phyloP scores from a whole-genome alignment of 2,797 vertebrate species.

The Mus caroli region DNA sequence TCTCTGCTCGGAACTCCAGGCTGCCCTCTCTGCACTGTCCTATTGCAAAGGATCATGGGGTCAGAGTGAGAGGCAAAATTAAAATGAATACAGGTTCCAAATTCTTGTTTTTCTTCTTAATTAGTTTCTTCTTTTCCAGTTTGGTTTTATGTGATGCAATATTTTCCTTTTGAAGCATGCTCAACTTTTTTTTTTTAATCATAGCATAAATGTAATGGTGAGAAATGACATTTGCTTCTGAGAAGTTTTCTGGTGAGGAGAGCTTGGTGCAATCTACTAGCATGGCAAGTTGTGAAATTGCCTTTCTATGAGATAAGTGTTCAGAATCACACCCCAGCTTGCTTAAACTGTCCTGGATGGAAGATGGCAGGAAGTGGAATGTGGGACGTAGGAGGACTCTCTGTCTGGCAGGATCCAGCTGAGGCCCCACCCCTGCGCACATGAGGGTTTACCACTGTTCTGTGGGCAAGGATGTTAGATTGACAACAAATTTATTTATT shows the following conservation, averaged over 20 bases:
- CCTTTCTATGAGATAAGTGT: conserved; percentile 67
- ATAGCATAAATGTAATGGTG: not conserved
- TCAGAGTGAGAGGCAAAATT: not conserved
- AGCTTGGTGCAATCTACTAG: conserved; percentile 12
- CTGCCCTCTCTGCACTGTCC: not conserved
- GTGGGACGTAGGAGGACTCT: not conserved
- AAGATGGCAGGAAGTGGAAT: not conserved
- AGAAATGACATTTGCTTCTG: not conserved
- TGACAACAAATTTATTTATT: conserved; percentile 40
- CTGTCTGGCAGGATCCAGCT: not conserved
- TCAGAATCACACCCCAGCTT: conserved; percentile 27
- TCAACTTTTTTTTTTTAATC: conserved; percentile 54
- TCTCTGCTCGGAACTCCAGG: not conserved
- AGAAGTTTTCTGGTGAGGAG: not conserved
- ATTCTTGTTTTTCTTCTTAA: not conserved
- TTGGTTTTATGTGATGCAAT: not conserved
- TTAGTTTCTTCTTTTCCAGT: conserved; percentile 21
- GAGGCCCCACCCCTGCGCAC: not conserved
- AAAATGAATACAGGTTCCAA: conserved; percentile 5
- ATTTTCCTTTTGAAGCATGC: conserved; percentile 12
- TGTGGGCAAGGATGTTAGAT: not conserved
- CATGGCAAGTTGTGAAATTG: conserved; percentile 48
- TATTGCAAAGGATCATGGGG: not conserved
- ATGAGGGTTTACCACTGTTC: not conserved
- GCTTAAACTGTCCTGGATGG: not conserved